phyloP scores from a whole-genome alignment of 2,888 invertebrate genomes.

The Melanostoma scalare region DNA sequence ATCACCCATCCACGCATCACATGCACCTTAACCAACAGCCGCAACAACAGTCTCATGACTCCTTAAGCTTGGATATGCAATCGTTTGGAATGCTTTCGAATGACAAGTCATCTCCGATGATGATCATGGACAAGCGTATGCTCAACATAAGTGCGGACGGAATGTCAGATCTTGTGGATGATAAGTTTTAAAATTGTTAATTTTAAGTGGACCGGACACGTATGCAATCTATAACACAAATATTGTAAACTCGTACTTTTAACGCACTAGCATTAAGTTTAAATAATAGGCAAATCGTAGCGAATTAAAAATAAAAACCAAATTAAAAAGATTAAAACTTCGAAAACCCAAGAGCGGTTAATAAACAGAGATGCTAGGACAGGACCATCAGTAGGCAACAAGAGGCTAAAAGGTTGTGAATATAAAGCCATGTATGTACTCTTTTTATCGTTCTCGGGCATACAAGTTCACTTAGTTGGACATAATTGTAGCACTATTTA shows the following conservation, averaged over 20 bases:
- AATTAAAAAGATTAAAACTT: slow-evolving; percentile 20
- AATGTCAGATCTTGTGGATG: slow-evolving; percentile 80
- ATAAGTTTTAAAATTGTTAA: slow-evolving; percentile 74
- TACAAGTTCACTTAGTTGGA: slow-evolving; percentile 11
- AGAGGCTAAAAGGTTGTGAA: slow-evolving; percentile 69
- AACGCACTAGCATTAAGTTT: slow-evolving; percentile 64
- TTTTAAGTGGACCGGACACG: slow-evolving; percentile 38
- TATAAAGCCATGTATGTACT: slow-evolving; percentile 53
- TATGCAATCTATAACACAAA: slow-evolving; percentile 70
- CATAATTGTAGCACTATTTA: slow-evolving; percentile 19
- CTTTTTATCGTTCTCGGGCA: slow-evolving; percentile 27
- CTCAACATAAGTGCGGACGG: slow-evolving; percentile 79
- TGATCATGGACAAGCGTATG: slow-evolving; percentile 81
- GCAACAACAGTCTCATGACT: slow-evolving; percentile 66
- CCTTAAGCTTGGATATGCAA: slow-evolving; percentile 73
- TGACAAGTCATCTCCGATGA: slow-evolving; percentile 78
- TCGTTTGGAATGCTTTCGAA: slow-evolving; percentile 75
- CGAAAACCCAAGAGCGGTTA: neutral
- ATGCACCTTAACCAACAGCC: slow-evolving; percentile 49
- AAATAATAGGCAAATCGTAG: slow-evolving; percentile 57
- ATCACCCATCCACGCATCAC: slow-evolving; percentile 52
- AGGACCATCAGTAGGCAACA: slow-evolving; percentile 41
- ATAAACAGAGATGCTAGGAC: slow-evolving; percentile 19
- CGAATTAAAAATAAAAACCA: slow-evolving; percentile 25
- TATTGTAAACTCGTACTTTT: slow-evolving; percentile 64